Evolutionary conservation across 2,888 invertebrate species (phyloP), one percentile per base, ranked within the genome.

Genomic region (Coelinius sp.): DNA sequence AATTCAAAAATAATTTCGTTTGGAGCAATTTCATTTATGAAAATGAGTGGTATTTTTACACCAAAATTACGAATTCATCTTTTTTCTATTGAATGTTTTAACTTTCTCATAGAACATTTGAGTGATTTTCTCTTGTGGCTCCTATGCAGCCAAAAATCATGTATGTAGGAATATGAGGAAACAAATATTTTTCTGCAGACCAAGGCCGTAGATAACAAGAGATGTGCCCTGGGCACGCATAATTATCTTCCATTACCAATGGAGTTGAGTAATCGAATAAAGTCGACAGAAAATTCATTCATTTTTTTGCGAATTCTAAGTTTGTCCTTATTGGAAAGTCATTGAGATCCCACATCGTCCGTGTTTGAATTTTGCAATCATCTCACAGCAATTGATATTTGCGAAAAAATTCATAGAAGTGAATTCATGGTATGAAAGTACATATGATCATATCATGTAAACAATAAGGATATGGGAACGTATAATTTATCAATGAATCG

Each of bases 191-290:
- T 17, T 10, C n/a, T 31, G 49, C 25, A 38, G 8, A 25, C 31
- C 62, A 63, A 22, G 69, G 49, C 46, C 46, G 69, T 69, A 62
- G 35, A 24, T 69, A 22, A 69, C 38, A 63, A 35, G 20, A 62
- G 14, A 49, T 49, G 52, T 41, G 52, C 69, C 69, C 62, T 62
- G 59, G 17, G 44, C 49, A n/a, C 20, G 7, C 24, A n/a, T n/a
- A 20, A 20, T 49, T 17, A 49, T 49, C 8, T 8, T 14, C 8
- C 46, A 20, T 49, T 49, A 49, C 1, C 4, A 17, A 49, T 17
- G 20, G 17, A 20, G 8, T 41, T 10, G 1, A 49, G 17, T 20
- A 49, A 49, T 49, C 17, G 5, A 12, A 41, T 41, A 1, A 35
- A 35, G 1, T 35, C 35, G 10, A 41, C 38, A n/a, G n/a, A 41